Evolutionary conservation across 2,113 vertebrate species (phyloP), one percentile per base, ranked within the genome.

Genomic region (Piprites chloris): DNA sequence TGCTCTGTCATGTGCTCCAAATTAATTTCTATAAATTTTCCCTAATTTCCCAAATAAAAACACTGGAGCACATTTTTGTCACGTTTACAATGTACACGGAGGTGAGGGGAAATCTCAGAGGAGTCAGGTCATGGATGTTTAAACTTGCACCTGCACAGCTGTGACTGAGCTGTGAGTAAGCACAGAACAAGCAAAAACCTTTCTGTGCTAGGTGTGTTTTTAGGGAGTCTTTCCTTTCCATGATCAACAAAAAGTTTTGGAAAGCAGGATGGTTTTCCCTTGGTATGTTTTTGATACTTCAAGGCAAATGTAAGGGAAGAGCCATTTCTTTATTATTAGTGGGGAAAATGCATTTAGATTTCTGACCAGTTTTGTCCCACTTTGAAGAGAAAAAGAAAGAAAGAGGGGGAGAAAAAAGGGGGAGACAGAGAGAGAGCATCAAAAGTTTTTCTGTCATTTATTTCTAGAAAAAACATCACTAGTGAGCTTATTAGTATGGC

Each of bases 401-500:
- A 39, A 68, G 14, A 42, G 23, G 18, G 13, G 17, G 7, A 47
- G 16, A 14, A 56, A 30, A 42, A 35, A 33, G 5, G 37, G 22
- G 20, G 24, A 76, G 12, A 61, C 14, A 35, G 28, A 78, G 49
- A 42, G 12, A 65, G 18, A 46, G 21, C 3, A 0, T 49, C 26
- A 69, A 20, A 73, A 23, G 13, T 18, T 9, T 85, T 81, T 78
- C 69, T 93, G 30, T 92, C 71, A 58, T 87, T 95, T 86, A 76
- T 94, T 95, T 96, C 91, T 94, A 93, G 30, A 32, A 82, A 72
- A 93, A 93, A 92, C 20, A 42, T 49, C 26, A 39, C 37, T 47
- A n/a, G 79, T 82, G 83, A 91, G 73, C 88, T 88, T 90, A 86
- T 50, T 71, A 61, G 85, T 96, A 89, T 76, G 67, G 87, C 75